These are phyloP conservation scores for Copidosoma aretas DNA, from an alignment of 2,888 invertebrate species.

Conservation along the genomic window DNA sequence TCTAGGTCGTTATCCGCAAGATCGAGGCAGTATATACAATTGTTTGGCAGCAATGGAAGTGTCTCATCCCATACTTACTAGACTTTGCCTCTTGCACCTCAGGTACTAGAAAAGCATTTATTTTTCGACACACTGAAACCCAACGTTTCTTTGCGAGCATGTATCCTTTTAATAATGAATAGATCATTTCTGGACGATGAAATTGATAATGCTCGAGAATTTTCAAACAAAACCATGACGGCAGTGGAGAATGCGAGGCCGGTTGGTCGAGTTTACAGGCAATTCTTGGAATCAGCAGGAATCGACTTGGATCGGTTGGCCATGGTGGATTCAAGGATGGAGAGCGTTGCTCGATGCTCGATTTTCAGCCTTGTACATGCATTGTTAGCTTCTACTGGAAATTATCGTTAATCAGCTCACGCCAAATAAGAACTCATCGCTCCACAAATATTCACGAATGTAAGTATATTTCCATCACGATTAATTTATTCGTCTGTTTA, in stretches of 20 bases:
- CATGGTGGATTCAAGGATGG: constrained; percentile 79
- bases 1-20: constrained; percentile 92
- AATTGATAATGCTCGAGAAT: constrained; percentile 63
- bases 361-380: constrained; percentile 81
- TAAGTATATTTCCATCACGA: constrained; percentile 43
- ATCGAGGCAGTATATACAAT: constrained; percentile 64
- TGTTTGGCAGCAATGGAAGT: constrained; percentile 89
- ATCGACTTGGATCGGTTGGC: constrained; percentile 69
- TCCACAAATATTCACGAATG: constrained; percentile 64
- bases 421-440: constrained; percentile 62
- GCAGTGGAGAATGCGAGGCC: constrained; percentile 75
- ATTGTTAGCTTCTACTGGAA: constrained; percentile 66
- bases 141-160: constrained; percentile 93
- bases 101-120: constrained; percentile 90
- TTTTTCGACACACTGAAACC: constrained; percentile 96
- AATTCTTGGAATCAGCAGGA: constrained; percentile 65
- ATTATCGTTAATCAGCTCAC: constrained; percentile 62
- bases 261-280: constrained; percentile 63
- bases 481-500: not conserved
- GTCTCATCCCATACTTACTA: constrained; percentile 80
- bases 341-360: constrained; percentile 73
- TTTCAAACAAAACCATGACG: constrained; percentile 76
- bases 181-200: not conserved
- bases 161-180: constrained; percentile 66
- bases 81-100: constrained; percentile 83